Conservation (phyloP, 2,113 vertebrate genomes). For the Xenopus tropicalis region DNA sequence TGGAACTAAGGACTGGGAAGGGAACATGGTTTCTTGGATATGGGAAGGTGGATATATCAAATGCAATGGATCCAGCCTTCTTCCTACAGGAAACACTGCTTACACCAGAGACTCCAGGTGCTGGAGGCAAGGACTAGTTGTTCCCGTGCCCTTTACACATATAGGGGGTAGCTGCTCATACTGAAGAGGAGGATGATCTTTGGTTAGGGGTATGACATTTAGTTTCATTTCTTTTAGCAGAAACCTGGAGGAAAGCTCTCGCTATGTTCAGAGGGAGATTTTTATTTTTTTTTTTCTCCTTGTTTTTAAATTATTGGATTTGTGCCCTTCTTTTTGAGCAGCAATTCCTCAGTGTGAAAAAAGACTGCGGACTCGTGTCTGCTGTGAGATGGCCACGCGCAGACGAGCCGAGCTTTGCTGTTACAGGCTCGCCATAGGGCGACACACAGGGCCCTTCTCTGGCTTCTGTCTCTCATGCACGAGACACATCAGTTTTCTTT, state of each 20-base stretch:
- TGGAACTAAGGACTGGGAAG: slow-evolving; percentile 47
- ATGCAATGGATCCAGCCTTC: background rate
- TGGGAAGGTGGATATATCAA: slow-evolving; percentile 30
- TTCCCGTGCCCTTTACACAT: slow-evolving; percentile 25
- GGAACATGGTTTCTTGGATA: slow-evolving; percentile 39
- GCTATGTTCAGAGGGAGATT: slow-evolving; percentile 16
- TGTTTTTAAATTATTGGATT: slow-evolving; percentile 40
- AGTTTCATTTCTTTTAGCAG: slow-evolving; percentile 18
- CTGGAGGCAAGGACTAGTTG: slow-evolving; percentile 24
- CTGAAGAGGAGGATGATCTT: slow-evolving; percentile 18
- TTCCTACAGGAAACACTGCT: slow-evolving; percentile 2
- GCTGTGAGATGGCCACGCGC: slow-evolving; percentile 1
- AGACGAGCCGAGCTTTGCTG: slow-evolving; percentile 21
- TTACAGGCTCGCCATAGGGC: slow-evolving; percentile 14
- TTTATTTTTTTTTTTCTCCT: background rate
- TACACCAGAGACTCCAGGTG: slow-evolving; percentile 34
- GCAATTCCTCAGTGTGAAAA: background rate
- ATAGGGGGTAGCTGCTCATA: slow-evolving; percentile 31
- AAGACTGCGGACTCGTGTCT: slow-evolving; percentile 18
- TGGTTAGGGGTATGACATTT: slow-evolving; percentile 38
- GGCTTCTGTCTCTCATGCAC: background rate
- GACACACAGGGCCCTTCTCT: background rate
- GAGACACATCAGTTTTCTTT: background rate
- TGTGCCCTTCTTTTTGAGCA: slow-evolving; percentile 23
- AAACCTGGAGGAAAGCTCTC: slow-evolving; percentile 23